Base-by-base conservation (phyloP, 92 coral and sea anemone genomes). In the Siderastrea radians region DNA sequence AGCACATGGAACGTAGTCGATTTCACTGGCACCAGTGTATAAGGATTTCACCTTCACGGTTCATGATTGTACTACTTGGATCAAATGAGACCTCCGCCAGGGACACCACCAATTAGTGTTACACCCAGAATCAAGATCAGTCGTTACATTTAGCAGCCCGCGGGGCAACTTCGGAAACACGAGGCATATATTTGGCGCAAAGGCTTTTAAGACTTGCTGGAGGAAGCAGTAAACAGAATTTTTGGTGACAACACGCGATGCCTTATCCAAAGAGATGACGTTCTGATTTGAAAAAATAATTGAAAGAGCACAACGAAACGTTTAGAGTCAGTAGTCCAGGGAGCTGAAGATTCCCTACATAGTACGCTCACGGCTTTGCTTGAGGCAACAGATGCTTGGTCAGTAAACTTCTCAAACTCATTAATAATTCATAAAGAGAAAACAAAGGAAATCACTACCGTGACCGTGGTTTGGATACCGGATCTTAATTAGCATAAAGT, bases 1-100 rank as follows among this genome's bases (percentile, higher is more conserved):
- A n/a, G n/a, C n/a, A 46, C 81, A 88, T 88, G 77, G 87, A 80
- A 49, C 78, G 90, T n/a, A 78, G 81, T 76, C 83, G 93, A 74
- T 57, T 47, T 46, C 83, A 64, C 92, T 81, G 59, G 68, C 88
- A 1, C 77, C 92, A 47, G 52, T 78, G 5, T 79, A 79, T 1
- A 61, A 87, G 52, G 86, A 49, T 57, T 79, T 79, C 48, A 72
- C 62, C 62, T 76, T 62, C 78, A 52, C 50, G 83, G 78, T 86
- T 67, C 90, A 88, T 58, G 67, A 73, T 68, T 82, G 82, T 68
- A 79, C 72, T 66, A 60, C 75, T 13, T 88, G 88, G 88, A 74
- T 77, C 77, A 88, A 88, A 57, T 68, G 81, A 47, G 88, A 82
- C 83, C 83, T 88, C 19, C 92, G 88, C 1, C 88, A 89, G 60